These are phyloP conservation scores for Macaria notata DNA, from an alignment of 2,888 invertebrate genomes.

Conservation along the genomic window DNA sequence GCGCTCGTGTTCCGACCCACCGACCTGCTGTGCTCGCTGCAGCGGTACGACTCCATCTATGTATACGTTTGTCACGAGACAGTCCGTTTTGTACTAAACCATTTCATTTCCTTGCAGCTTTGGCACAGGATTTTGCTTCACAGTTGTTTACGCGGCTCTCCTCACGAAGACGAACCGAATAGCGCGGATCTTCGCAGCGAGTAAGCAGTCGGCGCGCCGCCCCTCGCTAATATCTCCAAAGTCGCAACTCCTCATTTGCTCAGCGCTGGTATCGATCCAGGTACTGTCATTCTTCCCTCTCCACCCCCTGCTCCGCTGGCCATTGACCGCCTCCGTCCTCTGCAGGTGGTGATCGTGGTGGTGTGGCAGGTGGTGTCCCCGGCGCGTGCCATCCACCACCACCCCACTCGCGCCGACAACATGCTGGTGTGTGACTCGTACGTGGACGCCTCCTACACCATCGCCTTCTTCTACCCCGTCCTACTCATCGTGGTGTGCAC, in stretches of 20 bases:
- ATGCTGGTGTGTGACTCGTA: constrained; percentile 94
- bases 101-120: constrained; percentile 85
- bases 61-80: not conserved
- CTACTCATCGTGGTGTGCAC: constrained; percentile 94
- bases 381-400: constrained; percentile 93
- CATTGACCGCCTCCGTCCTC: not conserved
- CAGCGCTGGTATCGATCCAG: constrained; percentile 93
- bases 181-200: constrained; percentile 96
- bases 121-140: constrained; percentile 96
- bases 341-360: constrained; percentile 89
- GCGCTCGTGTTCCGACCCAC: constrained; percentile 93
- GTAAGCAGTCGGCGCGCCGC: constrained; percentile 95
- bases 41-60: constrained; percentile 82
- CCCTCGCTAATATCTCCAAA: constrained; percentile 96
- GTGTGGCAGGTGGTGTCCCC: constrained; percentile 96
- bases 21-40: constrained; percentile 93
- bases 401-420: constrained; percentile 94
- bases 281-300: constrained; percentile 65
- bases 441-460: constrained; percentile 95
- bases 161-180: constrained; percentile 99
- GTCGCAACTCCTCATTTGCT: constrained; percentile 94
- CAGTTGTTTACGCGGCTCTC: constrained; percentile 97
- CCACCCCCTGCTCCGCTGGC: not conserved
- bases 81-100: not conserved
- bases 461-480: constrained; percentile 96